Evolutionary conservation across 64 coral and sea anemone species (phyloP).

Genomic region (Catalaphyllia jardinei): DNA sequence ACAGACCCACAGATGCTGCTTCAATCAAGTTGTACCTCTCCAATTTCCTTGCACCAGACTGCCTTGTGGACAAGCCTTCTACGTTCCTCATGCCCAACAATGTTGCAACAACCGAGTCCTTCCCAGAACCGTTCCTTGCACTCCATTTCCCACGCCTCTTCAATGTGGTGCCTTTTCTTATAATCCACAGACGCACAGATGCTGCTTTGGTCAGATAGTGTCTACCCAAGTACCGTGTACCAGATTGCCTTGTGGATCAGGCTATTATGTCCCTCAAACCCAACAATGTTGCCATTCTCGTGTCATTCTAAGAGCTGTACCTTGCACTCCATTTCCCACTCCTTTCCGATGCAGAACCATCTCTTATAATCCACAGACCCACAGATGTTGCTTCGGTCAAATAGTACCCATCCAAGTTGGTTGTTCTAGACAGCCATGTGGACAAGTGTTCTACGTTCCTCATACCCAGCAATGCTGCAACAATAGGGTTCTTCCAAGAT

Average conservation of each 20-base stretch:
- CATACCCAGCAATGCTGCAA: background rate
- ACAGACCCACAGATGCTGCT: conserved; percentile 2
- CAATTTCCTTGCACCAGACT: background rate
- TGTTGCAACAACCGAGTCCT: conserved; percentile 10
- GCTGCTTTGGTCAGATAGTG: conserved; percentile 14
- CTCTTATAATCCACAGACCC: background rate
- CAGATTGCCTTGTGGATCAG: background rate
- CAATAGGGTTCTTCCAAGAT: no score
- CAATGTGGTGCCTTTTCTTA: conserved; percentile 10
- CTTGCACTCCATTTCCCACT: conserved; percentile 3
- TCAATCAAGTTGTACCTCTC: background rate
- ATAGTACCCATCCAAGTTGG: background rate
- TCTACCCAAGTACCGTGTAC: background rate
- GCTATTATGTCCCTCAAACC: conserved; percentile 20
- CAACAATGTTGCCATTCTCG: conserved; percentile 10
- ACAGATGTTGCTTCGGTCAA: conserved; percentile 34
- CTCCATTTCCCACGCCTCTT: background rate
- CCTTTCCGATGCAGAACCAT: background rate
- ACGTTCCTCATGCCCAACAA: background rate
- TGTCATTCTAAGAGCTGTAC: background rate
- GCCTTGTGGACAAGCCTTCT: background rate
- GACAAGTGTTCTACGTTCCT: background rate
- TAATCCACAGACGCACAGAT: background rate
- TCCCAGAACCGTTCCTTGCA: background rate
- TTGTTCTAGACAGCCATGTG: background rate